These are phyloP conservation scores for Enteromius argenteus DNA, from an alignment of 2,797 vertebrate genomes.

Conservation along the genomic window DNA sequence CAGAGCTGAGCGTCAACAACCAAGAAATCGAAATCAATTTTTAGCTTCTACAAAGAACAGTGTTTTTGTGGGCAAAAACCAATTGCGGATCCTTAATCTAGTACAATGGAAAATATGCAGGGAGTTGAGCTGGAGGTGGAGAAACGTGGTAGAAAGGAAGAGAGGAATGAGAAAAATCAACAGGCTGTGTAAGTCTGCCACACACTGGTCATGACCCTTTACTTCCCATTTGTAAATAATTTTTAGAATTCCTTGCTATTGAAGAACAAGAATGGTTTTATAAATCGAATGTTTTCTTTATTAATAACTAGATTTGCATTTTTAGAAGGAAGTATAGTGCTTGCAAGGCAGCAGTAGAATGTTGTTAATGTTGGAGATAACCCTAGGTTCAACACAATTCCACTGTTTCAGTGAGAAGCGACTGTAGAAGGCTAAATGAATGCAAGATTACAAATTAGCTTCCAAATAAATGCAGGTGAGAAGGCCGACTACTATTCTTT, in stretches of 20 bases:
- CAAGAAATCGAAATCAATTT: constrained; percentile 13
- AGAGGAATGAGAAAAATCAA: neutral
- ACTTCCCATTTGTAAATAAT: neutral
- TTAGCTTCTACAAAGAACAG: neutral
- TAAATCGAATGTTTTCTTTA: neutral
- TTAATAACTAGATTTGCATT: neutral
- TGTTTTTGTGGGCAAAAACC: neutral
- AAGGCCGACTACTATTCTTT: neutral
- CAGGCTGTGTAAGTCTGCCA: constrained; percentile 62
- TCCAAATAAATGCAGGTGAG: neutral
- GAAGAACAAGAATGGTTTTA: too few relatives aligned
- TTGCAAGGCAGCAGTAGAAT: neutral
- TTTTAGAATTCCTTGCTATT: neutral
- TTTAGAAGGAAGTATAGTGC: neutral
- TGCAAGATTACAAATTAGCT: neutral
- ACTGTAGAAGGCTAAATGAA: neutral
- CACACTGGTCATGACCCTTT: constrained; percentile 56
- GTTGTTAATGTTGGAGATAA: neutral
- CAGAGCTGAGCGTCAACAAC: neutral
- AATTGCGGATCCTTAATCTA: neutral
- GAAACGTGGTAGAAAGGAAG: neutral
- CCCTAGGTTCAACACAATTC: neutral
- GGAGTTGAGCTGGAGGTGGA: constrained; percentile 4
- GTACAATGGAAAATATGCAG: neutral
- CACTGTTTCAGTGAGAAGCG: neutral